Evolutionary conservation across 2,888 invertebrate genomes (phyloP), one percentile per base, ranked within the genome.

Genomic region (Netelia melanura): DNA sequence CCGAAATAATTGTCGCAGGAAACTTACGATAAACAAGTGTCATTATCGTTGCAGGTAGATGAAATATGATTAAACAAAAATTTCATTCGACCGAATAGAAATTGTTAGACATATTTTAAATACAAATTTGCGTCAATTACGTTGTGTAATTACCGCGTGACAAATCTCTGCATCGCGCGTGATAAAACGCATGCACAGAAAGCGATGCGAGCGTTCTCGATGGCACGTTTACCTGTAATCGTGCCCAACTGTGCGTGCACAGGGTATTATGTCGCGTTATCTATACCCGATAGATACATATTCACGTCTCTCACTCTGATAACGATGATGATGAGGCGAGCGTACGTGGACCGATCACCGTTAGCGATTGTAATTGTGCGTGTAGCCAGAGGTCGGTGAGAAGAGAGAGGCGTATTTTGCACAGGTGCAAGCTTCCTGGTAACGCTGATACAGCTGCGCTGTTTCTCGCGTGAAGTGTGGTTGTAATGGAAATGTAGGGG

Each of bases 161-260:
- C 38, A 6, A 38, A 38, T 6, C 38, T 6, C 38, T 38, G 38
- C 6, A 38, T 38, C 38, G 38, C 6, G 38, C 38, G 8, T 70
- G 17, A 38, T 64, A 56, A 79, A 71, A 71, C 72, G 43, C 43
- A 23, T 30, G 56, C 44, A 52, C 52, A 62, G n/a, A 38, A 77
- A 61, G 25, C 43, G 71, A 72, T 79, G 25, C 48, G 25, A 72
- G n/a, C 25, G 17, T 25, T 54, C 65, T 43, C 64, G 65, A 72
- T 74, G 25, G 79, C 54, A 56, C 64, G 52, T 71, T 79, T 79
- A 79, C 79, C 71, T 79, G 67, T 68, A 81, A 81, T 81, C 52
- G 74, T 38, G 38, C 3, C 10, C 67, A 81, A 81, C 67, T 67
- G 67, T 44, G 67, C 74, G 65, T 80, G 80, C 21, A 56, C 62